Evolutionary conservation across 2,113 vertebrate species (phyloP), one percentile per base, ranked within the genome.

Genomic region (Triplophysa siluroides): DNA sequence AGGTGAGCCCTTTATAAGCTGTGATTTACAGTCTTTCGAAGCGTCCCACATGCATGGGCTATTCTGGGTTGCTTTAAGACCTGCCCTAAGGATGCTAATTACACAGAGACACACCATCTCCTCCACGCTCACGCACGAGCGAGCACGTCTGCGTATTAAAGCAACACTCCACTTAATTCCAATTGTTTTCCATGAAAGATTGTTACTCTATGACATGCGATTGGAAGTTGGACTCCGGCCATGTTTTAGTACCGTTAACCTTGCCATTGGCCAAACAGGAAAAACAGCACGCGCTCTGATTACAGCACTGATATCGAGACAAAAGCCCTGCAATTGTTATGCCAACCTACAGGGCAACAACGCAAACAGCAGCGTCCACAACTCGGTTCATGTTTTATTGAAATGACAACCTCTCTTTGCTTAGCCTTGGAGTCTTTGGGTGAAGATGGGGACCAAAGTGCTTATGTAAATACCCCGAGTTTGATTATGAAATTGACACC

Each of bases 221-320:
- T 61, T 61, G 33, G 56, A 74, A 29, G 21, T 77, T 77, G 75
- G 62, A 72, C 11, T 70, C 19, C 26, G 26, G 78, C 78, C 77
- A 76, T 78, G 82, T 65, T 76, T 56, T 69, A 83, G 47, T 70
- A 54, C 71, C 47, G 33, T 64, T 81, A 81, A 83, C 79, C 82
- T 79, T 86, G 79, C 82, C 79, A 77, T 7, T 64, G 82, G 79
- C 47, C 54, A 78, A 33, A 12, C 13, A 78, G 61, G 45, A 3
- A 29, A 56, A 3, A 43, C 58, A 71, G 62, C 26, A 63, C 18
- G 41, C 54, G 21, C 66, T 82, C 75, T 56, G 67, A 72, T 82
- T 71, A 79, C 78, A 71, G 75, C 75, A 77, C 24, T 77, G 75
- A 77, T 66, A 77, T 45, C 38, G 75, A 77, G 75, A 77, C 75